Evolutionary conservation across 2,113 vertebrate species (phyloP).

Genomic region (Heptranchias perlo): DNA sequence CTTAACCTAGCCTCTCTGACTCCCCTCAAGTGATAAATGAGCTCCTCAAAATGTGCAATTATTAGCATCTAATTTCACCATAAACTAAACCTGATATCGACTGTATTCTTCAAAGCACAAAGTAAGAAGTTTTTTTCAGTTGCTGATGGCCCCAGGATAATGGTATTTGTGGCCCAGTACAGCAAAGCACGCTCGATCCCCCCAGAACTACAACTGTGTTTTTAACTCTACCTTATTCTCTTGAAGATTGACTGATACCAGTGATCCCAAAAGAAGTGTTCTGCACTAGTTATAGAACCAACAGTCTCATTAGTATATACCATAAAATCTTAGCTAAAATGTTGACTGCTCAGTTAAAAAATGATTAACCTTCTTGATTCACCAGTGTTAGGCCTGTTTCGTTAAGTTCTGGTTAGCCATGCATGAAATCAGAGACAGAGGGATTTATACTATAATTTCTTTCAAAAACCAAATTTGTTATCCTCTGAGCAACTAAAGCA

Average conservation of each 20-base stretch:
- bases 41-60: background rate
- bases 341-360: background rate
- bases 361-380: background rate
- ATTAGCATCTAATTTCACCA: constrained; percentile 26
- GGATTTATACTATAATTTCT: background rate
- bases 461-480: background rate
- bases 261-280: background rate
- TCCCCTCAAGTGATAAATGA: background rate
- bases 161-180: background rate
- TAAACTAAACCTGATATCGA: background rate
- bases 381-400: background rate
- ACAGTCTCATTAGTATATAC: background rate
- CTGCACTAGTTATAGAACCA: background rate
- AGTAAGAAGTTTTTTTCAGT: background rate
- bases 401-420: background rate
- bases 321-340: background rate
- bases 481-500: background rate
- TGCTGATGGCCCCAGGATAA: background rate
- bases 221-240: background rate
- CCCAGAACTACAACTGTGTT: background rate
- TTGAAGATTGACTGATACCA: background rate
- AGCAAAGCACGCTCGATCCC: background rate
- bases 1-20: background rate
- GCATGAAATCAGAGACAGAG: background rate
- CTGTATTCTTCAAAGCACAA: background rate